Evolutionary conservation across 2,888 invertebrate species (phyloP).

Genomic region (Pheosia tremula): DNA sequence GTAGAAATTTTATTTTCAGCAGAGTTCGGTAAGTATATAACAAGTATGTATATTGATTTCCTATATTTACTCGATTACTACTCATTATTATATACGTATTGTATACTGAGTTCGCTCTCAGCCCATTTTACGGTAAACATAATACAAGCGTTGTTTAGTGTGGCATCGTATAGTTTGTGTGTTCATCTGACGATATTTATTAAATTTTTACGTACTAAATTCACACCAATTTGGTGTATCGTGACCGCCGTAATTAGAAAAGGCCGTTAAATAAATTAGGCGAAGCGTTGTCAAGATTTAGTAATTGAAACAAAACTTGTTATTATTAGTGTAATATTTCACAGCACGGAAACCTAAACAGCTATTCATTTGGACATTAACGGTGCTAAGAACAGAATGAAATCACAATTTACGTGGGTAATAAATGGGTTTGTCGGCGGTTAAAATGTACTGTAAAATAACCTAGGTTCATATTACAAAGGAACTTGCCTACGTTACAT

Average conservation of each 20-base stretch:
- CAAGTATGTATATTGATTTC: too few relatives aligned
- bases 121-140: too few relatives aligned
- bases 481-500: neutral
- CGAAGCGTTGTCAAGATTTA: constrained; percentile 25
- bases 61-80: too few relatives aligned
- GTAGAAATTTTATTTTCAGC: too few relatives aligned
- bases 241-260: constrained; percentile 28
- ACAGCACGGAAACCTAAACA: constrained; percentile 22
- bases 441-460: neutral
- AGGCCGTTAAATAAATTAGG: constrained; percentile 32
- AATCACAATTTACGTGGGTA: neutral
- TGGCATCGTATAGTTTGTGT: too few relatives aligned
- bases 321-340: constrained; percentile 34
- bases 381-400: neutral
- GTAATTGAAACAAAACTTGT: constrained; percentile 39
- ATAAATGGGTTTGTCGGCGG: neutral
- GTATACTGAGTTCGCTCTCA: too few relatives aligned
- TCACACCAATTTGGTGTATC: constrained; percentile 6
- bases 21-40: too few relatives aligned
- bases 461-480: neutral
- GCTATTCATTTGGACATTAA: constrained; percentile 24
- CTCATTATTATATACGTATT: too few relatives aligned
- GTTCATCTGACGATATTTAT: too few relatives aligned
- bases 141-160: too few relatives aligned
- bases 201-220: too few relatives aligned